Evolutionary conservation across 2,888 invertebrate genomes (phyloP).

Genomic region (Linnaemya vulpina): DNA sequence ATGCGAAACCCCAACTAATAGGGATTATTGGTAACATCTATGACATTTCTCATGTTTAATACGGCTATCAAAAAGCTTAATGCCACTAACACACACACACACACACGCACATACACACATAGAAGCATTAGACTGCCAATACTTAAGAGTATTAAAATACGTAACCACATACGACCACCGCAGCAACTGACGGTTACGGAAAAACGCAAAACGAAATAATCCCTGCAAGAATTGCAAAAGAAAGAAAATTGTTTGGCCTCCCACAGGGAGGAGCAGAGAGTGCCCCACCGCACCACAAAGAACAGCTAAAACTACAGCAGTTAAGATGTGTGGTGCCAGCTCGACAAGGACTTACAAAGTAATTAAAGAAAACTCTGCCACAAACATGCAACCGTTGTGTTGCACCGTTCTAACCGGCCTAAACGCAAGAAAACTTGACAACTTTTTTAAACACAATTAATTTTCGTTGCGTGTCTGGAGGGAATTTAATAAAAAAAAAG

Average conservation of each 20-base stretch:
- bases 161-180: conserved; percentile 69
- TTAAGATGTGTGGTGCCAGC: conserved; percentile 36
- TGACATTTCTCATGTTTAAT: conserved; percentile 70
- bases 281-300: too few relatives aligned
- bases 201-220: conserved; percentile 60
- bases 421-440: conserved; percentile 33
- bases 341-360: conserved; percentile 70
- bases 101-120: background rate
- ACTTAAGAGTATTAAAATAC: conserved; percentile 73
- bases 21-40: conserved; percentile 73
- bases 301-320: too few relatives aligned
- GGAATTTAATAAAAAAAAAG: conserved; percentile 30
- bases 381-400: conserved; percentile 54
- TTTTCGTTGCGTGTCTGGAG: conserved; percentile 71
- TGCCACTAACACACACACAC: conserved; percentile 15
- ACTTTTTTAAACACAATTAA: conserved; percentile 71
- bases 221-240: conserved; percentile 39
- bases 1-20: conserved; percentile 71
- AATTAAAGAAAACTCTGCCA: conserved; percentile 57
- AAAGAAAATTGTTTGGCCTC: background rate
- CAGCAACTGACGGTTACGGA: conserved; percentile 54
- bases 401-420: conserved; percentile 27
- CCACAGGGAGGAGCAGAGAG: background rate
- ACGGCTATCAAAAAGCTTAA: conserved; percentile 52
- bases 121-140: background rate